These are phyloP conservation scores for Cotesia glomerata DNA, from an alignment of 1,140 invertebrate species.

Conservation along the genomic window DNA sequence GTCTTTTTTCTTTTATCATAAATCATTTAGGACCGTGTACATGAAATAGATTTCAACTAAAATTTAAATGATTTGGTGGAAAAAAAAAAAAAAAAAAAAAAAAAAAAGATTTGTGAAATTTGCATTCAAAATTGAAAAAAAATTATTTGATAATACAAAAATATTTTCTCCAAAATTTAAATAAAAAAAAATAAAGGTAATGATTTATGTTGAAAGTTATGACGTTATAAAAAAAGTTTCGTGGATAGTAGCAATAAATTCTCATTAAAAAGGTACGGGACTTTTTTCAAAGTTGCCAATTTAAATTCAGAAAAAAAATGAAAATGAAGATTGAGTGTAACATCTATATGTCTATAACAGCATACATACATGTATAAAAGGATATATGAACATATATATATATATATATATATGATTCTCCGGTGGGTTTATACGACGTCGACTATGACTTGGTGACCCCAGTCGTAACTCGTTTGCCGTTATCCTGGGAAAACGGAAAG, in stretches of 20 bases:
- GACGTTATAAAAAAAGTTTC: not conserved
- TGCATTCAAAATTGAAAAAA: too few relatives aligned
- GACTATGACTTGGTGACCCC: constrained; percentile 2
- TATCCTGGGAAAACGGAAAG: constrained; percentile 12
- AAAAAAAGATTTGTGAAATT: too few relatives aligned
- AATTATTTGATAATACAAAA: too few relatives aligned
- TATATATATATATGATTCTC: not conserved
- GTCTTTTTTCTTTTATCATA: not conserved
- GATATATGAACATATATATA: not conserved
- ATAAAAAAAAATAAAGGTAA: too few relatives aligned
- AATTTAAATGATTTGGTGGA: too few relatives aligned
- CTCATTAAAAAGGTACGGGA: not conserved
- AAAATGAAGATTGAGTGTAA: not conserved
- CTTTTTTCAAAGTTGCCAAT: not conserved
- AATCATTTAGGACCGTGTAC: constrained; percentile 2
- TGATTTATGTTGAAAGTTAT: not conserved
- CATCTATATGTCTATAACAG: too few relatives aligned
- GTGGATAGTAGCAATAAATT: not conserved
- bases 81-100: too few relatives aligned
- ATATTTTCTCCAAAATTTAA: too few relatives aligned
- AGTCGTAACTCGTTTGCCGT: constrained; percentile 11
- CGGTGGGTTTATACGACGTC: constrained; percentile 2
- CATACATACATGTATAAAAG: too few relatives aligned
- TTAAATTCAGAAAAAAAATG: constrained; percentile 4
- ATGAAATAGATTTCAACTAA: too few relatives aligned